A percentile compares a stretch with the other conserved stretches of the same genome.
Conservation (phyloP, 2,113 vertebrate species). For the Copsychus sechellarum region DNA sequence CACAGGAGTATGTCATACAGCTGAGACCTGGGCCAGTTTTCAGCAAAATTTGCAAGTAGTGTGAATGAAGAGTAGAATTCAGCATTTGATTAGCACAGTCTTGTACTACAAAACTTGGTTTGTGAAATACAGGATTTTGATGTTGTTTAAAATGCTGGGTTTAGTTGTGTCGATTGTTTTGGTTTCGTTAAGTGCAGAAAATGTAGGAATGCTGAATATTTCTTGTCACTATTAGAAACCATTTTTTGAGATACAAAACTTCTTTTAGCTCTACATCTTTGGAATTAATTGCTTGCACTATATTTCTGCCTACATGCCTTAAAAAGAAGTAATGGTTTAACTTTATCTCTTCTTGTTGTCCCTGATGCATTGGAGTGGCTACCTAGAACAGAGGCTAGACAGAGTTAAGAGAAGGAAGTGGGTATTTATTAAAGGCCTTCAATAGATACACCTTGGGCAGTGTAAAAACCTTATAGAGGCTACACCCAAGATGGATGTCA, state of each 20-base stretch:
- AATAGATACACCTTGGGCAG: neutral
- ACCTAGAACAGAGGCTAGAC: neutral
- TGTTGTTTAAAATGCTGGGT: neutral
- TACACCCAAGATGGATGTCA: no score
- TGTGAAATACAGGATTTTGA: neutral
- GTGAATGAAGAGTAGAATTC: neutral
- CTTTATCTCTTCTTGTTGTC: neutral
- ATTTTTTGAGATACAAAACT: neutral
- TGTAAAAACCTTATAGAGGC: fast-evolving
- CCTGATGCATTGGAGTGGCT: neutral
- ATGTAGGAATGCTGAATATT: neutral
- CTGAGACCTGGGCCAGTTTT: neutral
- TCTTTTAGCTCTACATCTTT: neutral
- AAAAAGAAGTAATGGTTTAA: neutral
- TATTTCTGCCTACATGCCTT: neutral
- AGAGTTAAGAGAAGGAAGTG: neutral
- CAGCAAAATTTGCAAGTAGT: neutral
- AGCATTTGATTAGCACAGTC: neutral
- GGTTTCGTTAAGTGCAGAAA: neutral
- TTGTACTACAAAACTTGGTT: neutral
- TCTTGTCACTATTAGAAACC: neutral
- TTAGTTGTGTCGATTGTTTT: neutral
- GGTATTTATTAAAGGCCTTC: neutral
- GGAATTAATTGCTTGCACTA: neutral
- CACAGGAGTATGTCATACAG: neutral